Base-by-base conservation (phyloP, 2,888 invertebrate genomes). In the Aphelenchoides bicaudatus region DNA sequence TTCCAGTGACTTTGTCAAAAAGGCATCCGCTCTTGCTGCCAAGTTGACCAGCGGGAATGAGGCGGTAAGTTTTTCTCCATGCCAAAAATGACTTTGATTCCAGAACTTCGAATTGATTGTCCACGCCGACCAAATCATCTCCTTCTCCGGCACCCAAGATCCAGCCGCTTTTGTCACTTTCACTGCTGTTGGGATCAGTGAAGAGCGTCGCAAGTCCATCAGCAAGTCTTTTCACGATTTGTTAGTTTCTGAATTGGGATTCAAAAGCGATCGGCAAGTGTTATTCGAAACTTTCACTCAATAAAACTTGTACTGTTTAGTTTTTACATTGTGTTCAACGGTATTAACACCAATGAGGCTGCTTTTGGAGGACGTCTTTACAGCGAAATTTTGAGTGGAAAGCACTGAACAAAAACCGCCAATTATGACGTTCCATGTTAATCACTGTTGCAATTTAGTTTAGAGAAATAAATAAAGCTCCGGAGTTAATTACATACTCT, bases 81-180 rank as follows among this genome's bases (percentile, higher is more conserved):
- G n/a, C n/a, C n/a, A n/a, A n/a, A n/a, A n/a, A n/a, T n/a, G n/a
- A n/a, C n/a, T n/a, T n/a, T n/a, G n/a, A n/a, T n/a, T 43, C n/a
- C 34, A 43, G 43, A 43, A 19, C 8, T 21, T 43, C 23, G 21
- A 43, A 43, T 10, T 43, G 16, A 25, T 25, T 25, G 43, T 43
- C 23, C 43, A 43, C 43, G 23, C 43, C 6, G 43, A 43, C 43
- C 43, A 43, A 43, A 19, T 6, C 23, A 8, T 43, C 23, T 25
- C 16, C 43, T 43, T 10, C 23, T 43, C 25, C 23, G 23, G 25
- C n/a, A 8, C 10, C 8, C 21, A 43, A n/a, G 8, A n/a, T 8
- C 43, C 43, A 25, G 43, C 43, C 8, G 43, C 43, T 25, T 43
- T 43, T 25, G 23, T 43, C 43, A 19, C 16, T 25, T 19, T n/a